phyloP scores from a whole-genome alignment of 2,113 vertebrate species.

The Thalassarche chlororhynchos region DNA sequence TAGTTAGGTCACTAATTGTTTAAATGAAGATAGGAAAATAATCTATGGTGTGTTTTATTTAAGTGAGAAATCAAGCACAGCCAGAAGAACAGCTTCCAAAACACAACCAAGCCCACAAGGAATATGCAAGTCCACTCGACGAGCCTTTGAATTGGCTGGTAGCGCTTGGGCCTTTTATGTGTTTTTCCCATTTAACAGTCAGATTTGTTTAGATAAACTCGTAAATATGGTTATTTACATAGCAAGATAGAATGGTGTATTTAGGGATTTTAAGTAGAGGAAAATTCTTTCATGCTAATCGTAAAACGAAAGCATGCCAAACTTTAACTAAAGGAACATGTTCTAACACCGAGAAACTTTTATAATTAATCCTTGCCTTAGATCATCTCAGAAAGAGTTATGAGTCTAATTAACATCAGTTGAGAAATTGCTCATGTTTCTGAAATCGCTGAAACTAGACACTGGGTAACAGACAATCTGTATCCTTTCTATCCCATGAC shows the following conservation, averaged over 20 bases:
- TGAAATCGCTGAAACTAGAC: slow-evolving; percentile 17
- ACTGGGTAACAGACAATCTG: neutral
- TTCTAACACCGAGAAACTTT: neutral
- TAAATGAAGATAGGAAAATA: neutral
- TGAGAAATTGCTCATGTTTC: slow-evolving; percentile 22
- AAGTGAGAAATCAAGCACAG: neutral
- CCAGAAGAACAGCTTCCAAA: neutral
- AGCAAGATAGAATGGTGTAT: neutral
- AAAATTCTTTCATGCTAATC: neutral
- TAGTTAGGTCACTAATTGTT: neutral
- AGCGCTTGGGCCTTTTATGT: neutral
- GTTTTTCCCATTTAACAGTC: neutral
- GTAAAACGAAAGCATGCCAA: neutral
- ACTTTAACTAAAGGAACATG: slow-evolving; percentile 24
- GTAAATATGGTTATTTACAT: neutral
- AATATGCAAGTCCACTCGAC: neutral
- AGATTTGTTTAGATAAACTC: slow-evolving; percentile 14
- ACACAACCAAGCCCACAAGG: neutral
- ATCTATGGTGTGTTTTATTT: neutral
- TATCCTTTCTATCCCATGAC: slow-evolving; percentile 25
- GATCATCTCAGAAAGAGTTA: slow-evolving; percentile 24
- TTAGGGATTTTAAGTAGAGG: neutral
- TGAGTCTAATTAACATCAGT: slow-evolving; percentile 15
- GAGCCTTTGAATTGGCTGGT: neutral
- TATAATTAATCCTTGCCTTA: slow-evolving; percentile 42